phyloP scores from a whole-genome alignment of 2,113 vertebrate genomes.

The Cricetomys ansorgei region DNA sequence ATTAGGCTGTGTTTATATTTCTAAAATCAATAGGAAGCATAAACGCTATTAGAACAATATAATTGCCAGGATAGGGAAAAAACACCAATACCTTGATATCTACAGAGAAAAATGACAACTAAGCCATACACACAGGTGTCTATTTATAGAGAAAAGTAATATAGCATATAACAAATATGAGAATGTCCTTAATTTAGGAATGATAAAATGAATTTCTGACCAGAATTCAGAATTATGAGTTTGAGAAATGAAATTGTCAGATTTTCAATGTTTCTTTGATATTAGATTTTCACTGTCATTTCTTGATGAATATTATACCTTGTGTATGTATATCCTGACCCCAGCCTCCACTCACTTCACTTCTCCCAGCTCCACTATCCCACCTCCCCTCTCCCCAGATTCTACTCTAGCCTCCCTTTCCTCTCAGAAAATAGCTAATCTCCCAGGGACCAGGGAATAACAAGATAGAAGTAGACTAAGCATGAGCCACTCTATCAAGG shows the following conservation, averaged over 20 bases:
- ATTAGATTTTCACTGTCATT: not conserved
- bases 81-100: not conserved
- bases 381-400: too few relatives aligned
- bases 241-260: not conserved
- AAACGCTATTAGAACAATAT: not conserved
- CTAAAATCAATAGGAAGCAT: not conserved
- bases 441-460: too few relatives aligned
- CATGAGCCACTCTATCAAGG: too few relatives aligned
- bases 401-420: too few relatives aligned
- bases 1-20: not conserved
- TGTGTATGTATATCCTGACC: too few relatives aligned
- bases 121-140: not conserved
- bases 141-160: not conserved
- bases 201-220: not conserved
- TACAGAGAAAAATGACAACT: not conserved
- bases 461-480: too few relatives aligned
- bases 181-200: not conserved
- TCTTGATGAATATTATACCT: not conserved
- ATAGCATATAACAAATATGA: not conserved
- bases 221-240: not conserved
- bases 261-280: not conserved
- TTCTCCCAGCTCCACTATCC: too few relatives aligned
- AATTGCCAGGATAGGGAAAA: not conserved
- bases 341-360: too few relatives aligned
- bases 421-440: too few relatives aligned